Conservation (phyloP, 2,797 vertebrate genomes). For the Sciurus carolinensis region DNA sequence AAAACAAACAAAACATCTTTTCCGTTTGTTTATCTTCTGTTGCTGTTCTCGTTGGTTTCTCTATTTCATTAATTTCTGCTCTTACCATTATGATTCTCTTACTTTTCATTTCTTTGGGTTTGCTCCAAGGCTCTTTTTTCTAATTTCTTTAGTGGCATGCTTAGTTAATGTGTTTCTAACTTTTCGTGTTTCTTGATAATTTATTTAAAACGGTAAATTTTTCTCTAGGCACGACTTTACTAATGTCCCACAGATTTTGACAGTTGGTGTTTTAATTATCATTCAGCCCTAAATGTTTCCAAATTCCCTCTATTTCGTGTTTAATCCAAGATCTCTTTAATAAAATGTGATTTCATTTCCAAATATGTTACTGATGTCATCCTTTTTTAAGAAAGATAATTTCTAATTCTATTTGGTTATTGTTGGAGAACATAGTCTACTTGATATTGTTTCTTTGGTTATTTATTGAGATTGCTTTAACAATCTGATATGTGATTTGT, state of each 20-base stretch:
- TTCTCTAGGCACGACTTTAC: slow-evolving; percentile 34
- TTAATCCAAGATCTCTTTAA: slow-evolving; percentile 62
- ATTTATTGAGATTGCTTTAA: slow-evolving; percentile 56
- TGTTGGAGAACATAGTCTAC: slow-evolving; percentile 52
- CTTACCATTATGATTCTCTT: background rate
- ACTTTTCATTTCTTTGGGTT: slow-evolving; percentile 46
- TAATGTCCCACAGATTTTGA: slow-evolving; percentile 70
- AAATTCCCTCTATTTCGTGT: slow-evolving; percentile 51
- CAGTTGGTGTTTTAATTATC: slow-evolving; percentile 77
- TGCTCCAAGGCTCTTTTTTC: background rate
- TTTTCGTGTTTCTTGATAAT: slow-evolving; percentile 61
- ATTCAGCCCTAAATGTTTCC: slow-evolving; percentile 64
- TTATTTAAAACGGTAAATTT: slow-evolving; percentile 61
- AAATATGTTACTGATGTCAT: slow-evolving; percentile 32
- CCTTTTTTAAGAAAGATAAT: background rate
- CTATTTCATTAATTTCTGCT: background rate
- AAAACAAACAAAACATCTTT: background rate
- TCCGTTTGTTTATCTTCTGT: background rate
- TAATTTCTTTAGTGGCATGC: background rate
- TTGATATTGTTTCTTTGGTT: slow-evolving; percentile 54
- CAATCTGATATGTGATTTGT: background rate
- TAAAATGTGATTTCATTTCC: slow-evolving; percentile 70
- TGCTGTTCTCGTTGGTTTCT: background rate
- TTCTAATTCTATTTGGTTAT: slow-evolving; percentile 61
- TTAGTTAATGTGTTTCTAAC: slow-evolving; percentile 62